Percentiles rank a stretch among this genome's conserved stretches.
These are phyloP conservation scores for Minunthozetes semirufus DNA, from an alignment of 2,888 invertebrate species.

Conservation along the genomic window DNA sequence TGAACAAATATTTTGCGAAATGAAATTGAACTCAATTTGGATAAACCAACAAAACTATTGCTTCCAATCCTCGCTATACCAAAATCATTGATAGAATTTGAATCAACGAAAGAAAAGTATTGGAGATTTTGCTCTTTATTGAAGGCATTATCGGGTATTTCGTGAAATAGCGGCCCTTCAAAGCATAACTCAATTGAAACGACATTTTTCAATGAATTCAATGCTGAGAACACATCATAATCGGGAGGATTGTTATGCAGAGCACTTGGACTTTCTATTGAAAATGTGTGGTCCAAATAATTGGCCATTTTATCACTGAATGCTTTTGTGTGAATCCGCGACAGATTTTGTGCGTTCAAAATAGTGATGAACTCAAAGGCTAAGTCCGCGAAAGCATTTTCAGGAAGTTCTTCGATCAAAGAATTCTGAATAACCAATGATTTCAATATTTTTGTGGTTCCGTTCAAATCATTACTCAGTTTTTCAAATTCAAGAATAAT, in stretches of 20 bases:
- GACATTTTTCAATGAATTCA: not conserved
- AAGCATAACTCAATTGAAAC: not conserved
- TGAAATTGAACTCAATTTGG: not conserved
- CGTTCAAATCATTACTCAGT: not conserved
- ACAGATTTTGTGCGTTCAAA: not conserved
- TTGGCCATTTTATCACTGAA: not conserved
- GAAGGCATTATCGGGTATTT: not conserved
- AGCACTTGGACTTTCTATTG: not conserved
- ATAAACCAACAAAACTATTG: not conserved
- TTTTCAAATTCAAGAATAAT: not conserved
- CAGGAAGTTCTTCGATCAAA: not conserved
- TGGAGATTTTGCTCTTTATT: not conserved
- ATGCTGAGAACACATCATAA: not conserved
- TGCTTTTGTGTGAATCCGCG: not conserved
- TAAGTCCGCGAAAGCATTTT: not conserved
- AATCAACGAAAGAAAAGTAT: not conserved
- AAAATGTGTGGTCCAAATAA: not conserved
- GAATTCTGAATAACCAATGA: not conserved
- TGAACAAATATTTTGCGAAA: not conserved
- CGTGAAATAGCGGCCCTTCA: not conserved
- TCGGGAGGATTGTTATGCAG: not conserved
- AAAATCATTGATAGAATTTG: too few species aligned
- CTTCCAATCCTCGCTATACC: not conserved
- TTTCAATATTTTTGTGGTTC: not conserved
- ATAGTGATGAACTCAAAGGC: not conserved